Base-by-base conservation (phyloP, 2,888 invertebrate genomes). In the Aleiodes alternator region DNA sequence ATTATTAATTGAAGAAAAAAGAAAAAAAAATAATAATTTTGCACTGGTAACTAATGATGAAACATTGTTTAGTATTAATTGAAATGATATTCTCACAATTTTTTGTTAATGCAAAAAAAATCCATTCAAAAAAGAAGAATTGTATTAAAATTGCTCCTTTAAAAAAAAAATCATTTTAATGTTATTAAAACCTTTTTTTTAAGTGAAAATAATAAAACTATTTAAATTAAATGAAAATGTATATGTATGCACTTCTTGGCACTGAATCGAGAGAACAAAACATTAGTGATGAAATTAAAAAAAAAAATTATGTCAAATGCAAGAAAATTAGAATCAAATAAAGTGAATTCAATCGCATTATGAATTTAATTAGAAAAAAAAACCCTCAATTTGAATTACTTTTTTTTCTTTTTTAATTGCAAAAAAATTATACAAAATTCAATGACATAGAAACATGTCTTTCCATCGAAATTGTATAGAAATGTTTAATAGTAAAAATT, bases 41-140 rank as follows among this genome's bases (percentile, higher is more conserved):
- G 75, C 75, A 75, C 75, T 75, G 56, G 64, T 70, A 50, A 70
- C 64, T 74, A 74, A 74, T 74, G 31, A 43, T 31, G 55, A 61
- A 53, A 61, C 48, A 53, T 69, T 68, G 59, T 59, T 38, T 59
- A 59, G 34, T 56, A 59, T 59, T 34, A 59, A 34, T 59, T 31
- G 8, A 53, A 59, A 34, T 38, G 38, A 61, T 56, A 56, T 56
- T 56, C 56, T 16, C 23, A 9, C 29, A 11, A 14, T 56, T 56
- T 56, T 43, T 43, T 43, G 43, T 56, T 11, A 6, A 57, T 3
- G 31, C 7, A 23, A 61, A 31, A 61, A 31, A 38, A 14, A 53
- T 53, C 12, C 12, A n/a, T 64, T 64, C 11, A 23, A 64, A 16
- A 48, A 14, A 9, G 16, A 64, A 48, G 6, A 34, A 34, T 34